Base-by-base conservation (phyloP, 2,113 vertebrate genomes). In the Chloropsis hardwickii region DNA sequence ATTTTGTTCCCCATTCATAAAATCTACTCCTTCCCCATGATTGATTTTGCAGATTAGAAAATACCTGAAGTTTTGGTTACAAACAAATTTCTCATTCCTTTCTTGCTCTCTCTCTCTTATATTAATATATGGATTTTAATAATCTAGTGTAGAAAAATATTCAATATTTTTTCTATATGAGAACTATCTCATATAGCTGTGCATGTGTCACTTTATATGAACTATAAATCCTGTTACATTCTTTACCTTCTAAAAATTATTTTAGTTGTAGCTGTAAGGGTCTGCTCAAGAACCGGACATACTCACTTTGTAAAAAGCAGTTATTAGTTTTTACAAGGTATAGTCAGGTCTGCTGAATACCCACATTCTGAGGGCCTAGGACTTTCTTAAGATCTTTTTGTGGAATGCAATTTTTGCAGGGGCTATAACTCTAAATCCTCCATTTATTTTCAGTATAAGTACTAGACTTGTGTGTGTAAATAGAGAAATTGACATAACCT, bases 1-100 rank as follows among this genome's bases (percentile, higher is more conserved):
- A 70, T 92, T 81, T 95, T 92, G 39, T 94, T 86, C 81, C 81
- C 44, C 93, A 94, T 97, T 96, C 95, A 96, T 96, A 94, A 97
- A 93, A 92, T 86, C 72, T 60, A 67, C 33, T 71, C 8, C n/a
- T 82, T 85, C 60, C 27, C 31, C 25, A 18, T 93, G 90, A 96
- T 40, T 82, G 62, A 88, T 95, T 92, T 69, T 90, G 37, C 92
- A 95, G 76, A 60, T 85, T 69, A 82, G 33, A 82, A 20, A 76
- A 57, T 61, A 77, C 42, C 48, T 90, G 39, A 40, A 89, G 18
- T 35, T 89, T 86, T 71, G 28, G 14, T 83, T 90, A 67, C 31
- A 92, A 83, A 83, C 8, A 64, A 47, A 64, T 69, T 77, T 73
- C 13, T 82, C 5, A 29, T 65, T 78, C 81, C 5, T 95, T 81